Evolutionary conservation across 35 echinoderm and acorn worm species (phyloP).

Genomic region (Strongylocentrotus purpuratus): DNA sequence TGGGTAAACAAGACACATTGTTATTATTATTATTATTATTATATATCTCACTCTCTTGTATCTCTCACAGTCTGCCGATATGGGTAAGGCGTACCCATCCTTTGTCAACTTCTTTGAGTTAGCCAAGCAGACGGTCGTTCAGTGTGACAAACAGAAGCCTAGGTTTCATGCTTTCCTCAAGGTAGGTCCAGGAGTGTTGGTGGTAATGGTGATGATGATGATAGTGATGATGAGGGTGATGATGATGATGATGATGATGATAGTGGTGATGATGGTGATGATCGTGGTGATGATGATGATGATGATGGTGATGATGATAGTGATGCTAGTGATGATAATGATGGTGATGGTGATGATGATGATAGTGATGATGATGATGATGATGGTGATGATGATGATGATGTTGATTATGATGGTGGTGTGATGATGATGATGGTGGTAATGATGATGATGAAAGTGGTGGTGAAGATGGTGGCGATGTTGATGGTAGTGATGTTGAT

Average conservation of each 20-base stretch:
- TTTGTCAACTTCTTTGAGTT: conserved; percentile 99
- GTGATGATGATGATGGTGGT: background rate
- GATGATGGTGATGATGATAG: background rate
- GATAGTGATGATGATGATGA: no score
- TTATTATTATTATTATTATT: no score
- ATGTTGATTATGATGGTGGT: background rate
- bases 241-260: background rate
- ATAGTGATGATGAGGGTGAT: background rate
- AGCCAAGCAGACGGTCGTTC: conserved; percentile 80
- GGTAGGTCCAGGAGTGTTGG: conserved; percentile 52
- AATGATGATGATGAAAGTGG: no score
- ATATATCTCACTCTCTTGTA: no score
- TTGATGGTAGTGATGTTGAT: no score
- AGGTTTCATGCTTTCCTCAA: conserved; percentile 98
- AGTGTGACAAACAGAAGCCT: conserved; percentile 88
- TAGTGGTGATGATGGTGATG: background rate
- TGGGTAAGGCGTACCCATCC: conserved; percentile 94
- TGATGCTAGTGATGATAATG: no score
- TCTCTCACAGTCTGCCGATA: conserved; percentile 71
- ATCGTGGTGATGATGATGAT: background rate
- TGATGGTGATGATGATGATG: background rate
- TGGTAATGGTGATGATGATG: background rate
- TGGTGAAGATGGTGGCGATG: no score
- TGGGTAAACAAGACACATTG: no score
- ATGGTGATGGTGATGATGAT: no score